Base-by-base conservation (phyloP, 2,888 invertebrate genomes). In the Blastobasis adustella region DNA sequence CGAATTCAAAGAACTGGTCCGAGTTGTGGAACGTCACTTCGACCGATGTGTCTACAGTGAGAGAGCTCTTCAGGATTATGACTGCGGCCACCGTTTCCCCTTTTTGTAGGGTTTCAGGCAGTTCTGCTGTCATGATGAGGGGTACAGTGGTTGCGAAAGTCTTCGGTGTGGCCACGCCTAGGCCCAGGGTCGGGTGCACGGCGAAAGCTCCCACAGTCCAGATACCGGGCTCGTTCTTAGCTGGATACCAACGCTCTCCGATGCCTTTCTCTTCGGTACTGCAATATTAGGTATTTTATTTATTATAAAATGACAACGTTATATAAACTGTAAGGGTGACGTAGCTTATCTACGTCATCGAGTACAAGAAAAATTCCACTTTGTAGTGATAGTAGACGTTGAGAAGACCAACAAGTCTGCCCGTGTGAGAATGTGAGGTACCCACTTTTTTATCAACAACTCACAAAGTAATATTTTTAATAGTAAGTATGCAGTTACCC, bases 51-150 rank as follows among this genome's bases (percentile, higher is more conserved):
- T 95, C 93, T 54, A 92, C 92, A 9, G 93, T 92, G 82, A 96
- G 90, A 66, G 98, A 96, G 78, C 98, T 99, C 78, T 95, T 96
- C 6, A 98, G 92, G 3, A 96, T 93, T 8, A 96, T 93, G 47
- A 98, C 95, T 50, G 98, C 91, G 0, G 96, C 94, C 51, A 99
- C 90, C 6, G 95, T 93, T 89, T 99, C 99, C 37, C 97, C 98
- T 57, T 93, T 91, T 63, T 96, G 94, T 9, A 99, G 92, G 0
- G 95, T 93, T 64, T 95, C 94, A 0, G 99, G 99, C 48, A 98
- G 82, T 71, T 97, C 95, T 6, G 97, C 90, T 6, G 93, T 92
- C 45, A 98, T 92, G 60, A 95, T 95, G 74, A 99, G 96, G 92
- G 82, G 91, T 83, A 79, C 70, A 23, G 73, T 72, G 37, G 86